These are phyloP conservation scores for Patella depressa DNA, from an alignment of 2,888 invertebrate genomes.

Conservation along the genomic window DNA sequence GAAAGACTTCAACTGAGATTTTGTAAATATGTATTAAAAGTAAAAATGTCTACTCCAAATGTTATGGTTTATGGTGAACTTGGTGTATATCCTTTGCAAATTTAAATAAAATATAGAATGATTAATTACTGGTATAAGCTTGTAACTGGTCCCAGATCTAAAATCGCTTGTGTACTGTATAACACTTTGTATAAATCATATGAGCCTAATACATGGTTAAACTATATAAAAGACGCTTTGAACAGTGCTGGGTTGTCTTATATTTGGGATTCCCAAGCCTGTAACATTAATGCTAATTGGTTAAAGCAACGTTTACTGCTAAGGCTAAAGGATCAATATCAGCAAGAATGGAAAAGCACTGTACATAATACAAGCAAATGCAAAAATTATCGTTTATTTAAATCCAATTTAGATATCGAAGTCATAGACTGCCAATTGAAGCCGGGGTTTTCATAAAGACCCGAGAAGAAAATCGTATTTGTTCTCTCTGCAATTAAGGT, in stretches of 20 bases:
- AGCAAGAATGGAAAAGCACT: neutral
- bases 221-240: neutral
- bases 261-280: neutral
- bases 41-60: constrained; percentile 18
- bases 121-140: constrained; percentile 18
- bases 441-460: neutral
- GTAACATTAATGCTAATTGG: neutral
- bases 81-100: constrained; percentile 18
- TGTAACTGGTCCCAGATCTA: neutral
- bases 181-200: neutral
- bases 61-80: constrained; percentile 24
- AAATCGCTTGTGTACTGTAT: neutral
- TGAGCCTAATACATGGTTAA: neutral
- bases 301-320: neutral
- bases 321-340: neutral
- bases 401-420: neutral
- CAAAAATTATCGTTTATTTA: neutral
- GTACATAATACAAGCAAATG: neutral
- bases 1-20: constrained; percentile 21
- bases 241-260: neutral
- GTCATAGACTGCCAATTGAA: neutral
- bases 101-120: constrained; percentile 23
- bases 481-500: neutral
- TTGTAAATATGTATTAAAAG: constrained; percentile 24
- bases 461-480: neutral